These are phyloP conservation scores for Tuberolachnus salignus DNA, from an alignment of 2,888 invertebrate genomes.

Conservation along the genomic window DNA sequence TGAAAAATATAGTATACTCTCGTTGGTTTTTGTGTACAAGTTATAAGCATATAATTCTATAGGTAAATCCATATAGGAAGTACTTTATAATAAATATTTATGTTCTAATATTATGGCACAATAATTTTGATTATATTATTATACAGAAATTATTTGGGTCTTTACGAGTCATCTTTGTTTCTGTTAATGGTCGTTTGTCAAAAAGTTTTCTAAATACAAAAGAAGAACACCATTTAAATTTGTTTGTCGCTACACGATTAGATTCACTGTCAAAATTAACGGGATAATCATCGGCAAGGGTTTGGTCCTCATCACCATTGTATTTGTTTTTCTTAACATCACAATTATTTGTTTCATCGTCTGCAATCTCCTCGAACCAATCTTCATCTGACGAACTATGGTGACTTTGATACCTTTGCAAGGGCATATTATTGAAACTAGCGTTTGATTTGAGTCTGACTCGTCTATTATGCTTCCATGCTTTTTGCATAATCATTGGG, in stretches of 20 bases:
- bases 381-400: conserved; percentile 65
- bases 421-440: conserved; percentile 61
- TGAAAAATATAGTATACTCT: neutral
- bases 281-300: neutral
- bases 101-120: conserved; percentile 19
- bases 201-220: conserved; percentile 40
- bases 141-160: conserved; percentile 18
- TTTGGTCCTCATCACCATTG: neutral
- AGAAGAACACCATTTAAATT: conserved; percentile 45
- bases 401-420: conserved; percentile 63
- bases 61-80: neutral
- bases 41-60: conserved; percentile 6
- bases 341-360: conserved; percentile 54
- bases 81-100: conserved; percentile 8
- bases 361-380: conserved; percentile 64
- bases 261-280: conserved; percentile 28
- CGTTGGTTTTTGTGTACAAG: neutral
- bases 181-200: conserved; percentile 12
- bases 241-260: conserved; percentile 6
- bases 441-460: conserved; percentile 61
- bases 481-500: conserved; percentile 43
- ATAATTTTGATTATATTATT: conserved; percentile 24
- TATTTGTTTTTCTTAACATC: conserved; percentile 25
- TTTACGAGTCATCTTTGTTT: conserved; percentile 29
- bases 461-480: conserved; percentile 58